Base-by-base conservation (phyloP, 2,797 vertebrate genomes). In the Takifugu ocellatus region DNA sequence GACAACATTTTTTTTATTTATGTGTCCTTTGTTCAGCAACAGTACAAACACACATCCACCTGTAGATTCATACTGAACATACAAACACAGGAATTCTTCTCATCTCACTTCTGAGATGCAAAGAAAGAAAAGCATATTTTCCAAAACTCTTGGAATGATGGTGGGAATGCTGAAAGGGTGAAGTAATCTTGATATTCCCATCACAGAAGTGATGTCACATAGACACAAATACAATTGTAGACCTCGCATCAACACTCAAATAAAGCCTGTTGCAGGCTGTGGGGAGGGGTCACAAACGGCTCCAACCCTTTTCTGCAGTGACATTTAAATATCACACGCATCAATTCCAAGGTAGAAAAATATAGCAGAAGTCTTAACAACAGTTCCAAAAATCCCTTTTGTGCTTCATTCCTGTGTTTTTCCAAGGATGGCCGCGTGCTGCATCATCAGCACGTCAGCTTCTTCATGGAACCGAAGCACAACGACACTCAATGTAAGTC, bases 391-490 rank as follows among this genome's bases (percentile, higher is more conserved):
- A 58, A 31, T 6, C 29, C 29, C 29, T 31, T 8, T 2, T 31
- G 29, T 53, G 65, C 51, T 54, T 42, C 5, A 8, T 31, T 31
- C 3, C 9, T 31, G 52, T 45, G 54, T 31, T 65, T 63, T 36
- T 49, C 53, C 44, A 25, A 46, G 27, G 24, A 58, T 42, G 70
- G 72, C 61, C 61, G 55, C 46, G 53, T 3, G 9, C 14, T 11
- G 63, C 51, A 6, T 51, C 49, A 72, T 82, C 71, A 81, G 72
- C 70, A 62, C 43, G 63, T 67, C 83, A 5, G 27, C 7, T 7
- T 29, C 27, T 29, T 29, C 75, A 77, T 53, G 72, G 78, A 68
- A 74, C 63, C 12, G 36, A 78, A 63, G 71, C 21, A 21, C 21
- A 21, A 21, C 21, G 21, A 21, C 21, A 21, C 21, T 21, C 1